phyloP scores from a whole-genome alignment of 23 tunicate genomes.

The Phallusia fumigata region DNA sequence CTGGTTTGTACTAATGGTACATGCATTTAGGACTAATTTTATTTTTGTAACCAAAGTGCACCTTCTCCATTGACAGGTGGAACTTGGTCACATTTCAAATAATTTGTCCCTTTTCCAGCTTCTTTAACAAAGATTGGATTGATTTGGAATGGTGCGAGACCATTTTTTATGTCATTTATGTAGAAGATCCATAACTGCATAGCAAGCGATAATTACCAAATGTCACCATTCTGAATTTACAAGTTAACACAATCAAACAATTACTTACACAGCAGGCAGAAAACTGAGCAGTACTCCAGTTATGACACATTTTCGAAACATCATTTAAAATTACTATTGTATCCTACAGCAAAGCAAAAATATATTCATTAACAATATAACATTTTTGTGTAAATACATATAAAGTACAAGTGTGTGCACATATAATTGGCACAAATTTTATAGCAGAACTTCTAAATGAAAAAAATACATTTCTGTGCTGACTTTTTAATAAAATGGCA shows the following conservation, averaged over 20 bases:
- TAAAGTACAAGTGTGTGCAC: no score
- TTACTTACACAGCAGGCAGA: not conserved
- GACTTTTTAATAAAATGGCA: no score
- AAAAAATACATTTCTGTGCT: no score
- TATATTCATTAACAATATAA: no score
- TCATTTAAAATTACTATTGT: not conserved
- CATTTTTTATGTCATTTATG: conserved; percentile 64
- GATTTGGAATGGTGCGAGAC: conserved; percentile 87
- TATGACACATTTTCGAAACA: not conserved
- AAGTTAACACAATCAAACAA: not conserved
- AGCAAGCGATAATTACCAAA: not conserved
- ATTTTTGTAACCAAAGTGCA: no score
- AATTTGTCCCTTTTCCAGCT: conserved; percentile 47
- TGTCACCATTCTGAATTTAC: no score
- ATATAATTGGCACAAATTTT: no score
- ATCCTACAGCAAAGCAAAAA: not conserved
- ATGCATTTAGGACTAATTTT: no score
- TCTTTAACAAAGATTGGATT: conserved; percentile 28
- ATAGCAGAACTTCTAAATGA: no score
- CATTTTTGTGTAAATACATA: no score
- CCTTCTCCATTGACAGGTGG: conserved; percentile 55
- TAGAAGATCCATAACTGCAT: conserved; percentile 73
- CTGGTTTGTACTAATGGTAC: no score
- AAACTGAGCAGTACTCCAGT: not conserved
- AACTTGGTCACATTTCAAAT: conserved; percentile 52